Conservation (phyloP, 2,113 vertebrate species). For the Corythoichthys haematopterus region DNA sequence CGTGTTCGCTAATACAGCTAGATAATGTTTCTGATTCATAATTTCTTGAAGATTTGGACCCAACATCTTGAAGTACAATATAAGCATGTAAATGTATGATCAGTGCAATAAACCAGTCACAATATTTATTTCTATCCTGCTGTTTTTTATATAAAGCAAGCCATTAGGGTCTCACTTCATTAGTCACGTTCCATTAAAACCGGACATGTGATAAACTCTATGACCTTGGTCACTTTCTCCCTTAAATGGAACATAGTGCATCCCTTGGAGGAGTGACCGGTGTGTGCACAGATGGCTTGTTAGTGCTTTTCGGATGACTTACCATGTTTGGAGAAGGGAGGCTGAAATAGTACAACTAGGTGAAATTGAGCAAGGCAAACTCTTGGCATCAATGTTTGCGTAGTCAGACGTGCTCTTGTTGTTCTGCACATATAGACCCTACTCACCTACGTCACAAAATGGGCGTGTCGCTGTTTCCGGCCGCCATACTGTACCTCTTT, state of each 20-base stretch:
- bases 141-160: neutral
- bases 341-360: neutral
- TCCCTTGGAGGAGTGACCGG: slow-evolving; percentile 10
- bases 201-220: slow-evolving; percentile 35
- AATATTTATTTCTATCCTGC: neutral
- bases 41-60: too few relatives aligned
- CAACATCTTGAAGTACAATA: too few relatives aligned
- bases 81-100: neutral
- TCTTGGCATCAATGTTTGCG: neutral
- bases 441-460: too few relatives aligned
- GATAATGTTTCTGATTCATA: too few relatives aligned
- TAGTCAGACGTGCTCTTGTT: neutral
- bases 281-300: slow-evolving; percentile 40
- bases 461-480: too few relatives aligned
- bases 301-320: slow-evolving; percentile 26
- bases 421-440: neutral
- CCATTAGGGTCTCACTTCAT: neutral
- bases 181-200: neutral
- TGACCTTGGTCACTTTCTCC: slow-evolving; percentile 39
- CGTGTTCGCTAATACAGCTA: too few relatives aligned
- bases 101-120: neutral
- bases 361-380: neutral
- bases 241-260: slow-evolving; percentile 13
- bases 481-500: too few relatives aligned
- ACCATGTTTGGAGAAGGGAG: slow-evolving; percentile 42